Evolutionary conservation across 2,888 invertebrate genomes (phyloP).

Genomic region (Cactoblastis cactorum): DNA sequence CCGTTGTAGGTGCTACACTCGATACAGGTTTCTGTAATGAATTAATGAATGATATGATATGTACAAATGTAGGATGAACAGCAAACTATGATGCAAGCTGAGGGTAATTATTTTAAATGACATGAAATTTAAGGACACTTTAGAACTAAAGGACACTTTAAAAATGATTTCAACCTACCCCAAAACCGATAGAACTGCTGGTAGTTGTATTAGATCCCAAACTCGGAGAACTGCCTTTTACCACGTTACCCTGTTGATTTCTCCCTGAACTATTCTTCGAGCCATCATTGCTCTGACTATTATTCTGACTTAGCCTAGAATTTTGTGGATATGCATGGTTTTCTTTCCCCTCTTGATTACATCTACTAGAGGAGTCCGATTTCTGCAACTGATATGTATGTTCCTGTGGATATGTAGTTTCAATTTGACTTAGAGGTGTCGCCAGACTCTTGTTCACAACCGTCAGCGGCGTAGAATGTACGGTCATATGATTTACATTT

Average conservation of each 20-base stretch:
- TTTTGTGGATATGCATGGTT: conserved; percentile 77
- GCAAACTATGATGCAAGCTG: conserved; percentile 30
- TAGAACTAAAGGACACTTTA: conserved; percentile 17
- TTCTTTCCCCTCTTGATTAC: conserved; percentile 76
- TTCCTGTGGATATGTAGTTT: conserved; percentile 75
- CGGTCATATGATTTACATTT: conserved; percentile 76
- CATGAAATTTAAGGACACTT: background rate
- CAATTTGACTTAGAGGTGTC: conserved; percentile 81
- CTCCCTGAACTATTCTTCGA: conserved; percentile 50
- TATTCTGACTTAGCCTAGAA: conserved; percentile 68
- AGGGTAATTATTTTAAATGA: background rate
- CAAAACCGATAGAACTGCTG: conserved; percentile 69
- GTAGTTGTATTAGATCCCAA: conserved; percentile 57
- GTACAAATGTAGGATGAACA: conserved; percentile 55
- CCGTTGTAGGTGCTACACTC: conserved; percentile 90
- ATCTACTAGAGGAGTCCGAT: conserved; percentile 72
- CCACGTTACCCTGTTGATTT: conserved; percentile 45
- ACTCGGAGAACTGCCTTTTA: conserved; percentile 68
- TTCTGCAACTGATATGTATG: conserved; percentile 76
- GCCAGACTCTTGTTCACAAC: conserved; percentile 83
- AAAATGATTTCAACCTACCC: conserved; percentile 49
- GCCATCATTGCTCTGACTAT: conserved; percentile 59
- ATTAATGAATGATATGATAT: conserved; percentile 65
- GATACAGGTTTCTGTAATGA: conserved; percentile 90
- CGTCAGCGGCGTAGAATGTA: conserved; percentile 74